These are phyloP conservation scores for Cheirogaleus major DNA, from an alignment of 2,797 vertebrate genomes.

Conservation along the genomic window DNA sequence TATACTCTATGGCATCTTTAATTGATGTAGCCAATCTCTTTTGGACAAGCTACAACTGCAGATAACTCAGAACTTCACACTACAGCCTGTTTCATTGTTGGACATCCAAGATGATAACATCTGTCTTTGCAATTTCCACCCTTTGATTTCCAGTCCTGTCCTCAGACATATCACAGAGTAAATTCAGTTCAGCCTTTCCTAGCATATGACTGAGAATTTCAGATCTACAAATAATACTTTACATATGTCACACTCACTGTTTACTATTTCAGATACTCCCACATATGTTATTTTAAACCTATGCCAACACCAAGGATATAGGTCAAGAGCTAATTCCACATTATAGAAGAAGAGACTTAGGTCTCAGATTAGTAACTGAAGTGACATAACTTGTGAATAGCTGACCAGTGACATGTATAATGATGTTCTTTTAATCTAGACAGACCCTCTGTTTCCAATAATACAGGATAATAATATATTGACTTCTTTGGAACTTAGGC, in stretches of 20 bases:
- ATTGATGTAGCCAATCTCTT: neutral
- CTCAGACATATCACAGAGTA: neutral
- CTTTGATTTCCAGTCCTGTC: neutral
- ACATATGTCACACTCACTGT: neutral
- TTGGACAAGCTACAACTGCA: neutral
- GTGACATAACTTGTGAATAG: neutral
- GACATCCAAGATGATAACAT: neutral
- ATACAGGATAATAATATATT: neutral
- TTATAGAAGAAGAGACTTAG: neutral
- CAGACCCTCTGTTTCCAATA: neutral
- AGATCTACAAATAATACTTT: neutral
- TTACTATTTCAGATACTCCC: neutral
- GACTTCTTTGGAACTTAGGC: neutral
- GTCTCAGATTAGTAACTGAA: constrained; percentile 25
- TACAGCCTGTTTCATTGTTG: neutral
- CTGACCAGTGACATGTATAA: neutral
- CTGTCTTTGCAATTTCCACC: neutral
- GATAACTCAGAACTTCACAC: neutral
- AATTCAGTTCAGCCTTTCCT: neutral
- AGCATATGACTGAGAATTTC: neutral
- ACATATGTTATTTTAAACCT: neutral
- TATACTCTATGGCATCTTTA: neutral
- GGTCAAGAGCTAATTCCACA: neutral
- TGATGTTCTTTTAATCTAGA: neutral
- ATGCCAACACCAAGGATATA: neutral